Conservation (phyloP, 2,797 vertebrate genomes). For the Threskiornis aethiopicus region DNA sequence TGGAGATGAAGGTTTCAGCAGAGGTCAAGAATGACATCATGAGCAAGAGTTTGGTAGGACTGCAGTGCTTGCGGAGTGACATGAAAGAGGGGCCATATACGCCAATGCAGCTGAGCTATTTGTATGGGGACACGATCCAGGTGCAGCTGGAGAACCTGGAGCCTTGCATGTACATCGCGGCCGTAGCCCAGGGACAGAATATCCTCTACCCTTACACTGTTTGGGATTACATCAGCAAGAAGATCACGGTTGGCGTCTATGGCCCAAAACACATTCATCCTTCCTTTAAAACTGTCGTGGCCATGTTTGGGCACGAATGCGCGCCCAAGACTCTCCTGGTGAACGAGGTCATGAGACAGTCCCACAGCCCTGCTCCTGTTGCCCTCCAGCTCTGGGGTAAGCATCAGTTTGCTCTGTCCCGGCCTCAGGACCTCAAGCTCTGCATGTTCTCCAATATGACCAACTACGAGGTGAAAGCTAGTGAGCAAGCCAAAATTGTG, state of each 20-base stretch:
- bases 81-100: slow-evolving; percentile 90
- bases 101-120: slow-evolving; percentile 80
- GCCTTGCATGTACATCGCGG: slow-evolving; percentile 91
- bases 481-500: slow-evolving; percentile 83
- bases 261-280: slow-evolving; percentile 98
- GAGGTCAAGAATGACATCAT: slow-evolving; percentile 78
- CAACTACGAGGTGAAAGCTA: slow-evolving; percentile 86
- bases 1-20: slow-evolving; percentile 90
- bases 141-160: slow-evolving; percentile 90
- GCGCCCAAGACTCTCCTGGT: slow-evolving; percentile 91
- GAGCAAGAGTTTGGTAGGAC: slow-evolving; percentile 79
- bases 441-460: slow-evolving; percentile 95
- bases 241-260: slow-evolving; percentile 89
- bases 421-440: slow-evolving; percentile 90
- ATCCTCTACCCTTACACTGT: slow-evolving; percentile 83
- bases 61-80: slow-evolving; percentile 90
- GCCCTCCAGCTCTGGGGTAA: slow-evolving; percentile 96
- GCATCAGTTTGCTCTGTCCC: slow-evolving; percentile 87
- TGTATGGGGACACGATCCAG: slow-evolving; percentile 89
- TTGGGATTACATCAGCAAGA: slow-evolving; percentile 92
- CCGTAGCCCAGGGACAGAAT: slow-evolving; percentile 83
- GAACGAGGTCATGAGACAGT: slow-evolving; percentile 83
- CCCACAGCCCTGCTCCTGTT: slow-evolving; percentile 80
- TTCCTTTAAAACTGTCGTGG: slow-evolving; percentile 92
- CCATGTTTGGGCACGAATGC: slow-evolving; percentile 92